These are phyloP conservation scores for Capitulum mitella DNA, from an alignment of 2,888 invertebrate species.

Conservation along the genomic window DNA sequence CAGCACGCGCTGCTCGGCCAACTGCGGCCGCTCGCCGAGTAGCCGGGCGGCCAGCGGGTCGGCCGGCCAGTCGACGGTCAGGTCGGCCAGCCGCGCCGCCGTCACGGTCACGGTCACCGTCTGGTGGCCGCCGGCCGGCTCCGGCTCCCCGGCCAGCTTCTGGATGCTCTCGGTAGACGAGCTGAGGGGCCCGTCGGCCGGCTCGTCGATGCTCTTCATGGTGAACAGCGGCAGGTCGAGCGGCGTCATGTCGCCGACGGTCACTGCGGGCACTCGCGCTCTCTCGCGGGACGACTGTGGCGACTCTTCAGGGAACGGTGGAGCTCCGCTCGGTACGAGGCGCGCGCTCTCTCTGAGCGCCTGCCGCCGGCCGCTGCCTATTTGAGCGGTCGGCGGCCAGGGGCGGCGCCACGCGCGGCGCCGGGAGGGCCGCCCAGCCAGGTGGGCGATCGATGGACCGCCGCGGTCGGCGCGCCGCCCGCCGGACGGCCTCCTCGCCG, in stretches of 20 bases:
- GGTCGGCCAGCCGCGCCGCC: not conserved
- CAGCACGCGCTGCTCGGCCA: constrained; percentile 28
- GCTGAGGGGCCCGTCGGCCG: constrained; percentile 80
- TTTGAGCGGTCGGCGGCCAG: constrained; percentile 59
- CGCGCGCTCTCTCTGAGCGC: constrained; percentile 89
- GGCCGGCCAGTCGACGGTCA: not conserved
- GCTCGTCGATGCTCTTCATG: constrained; percentile 82
- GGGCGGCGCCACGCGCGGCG: not conserved
- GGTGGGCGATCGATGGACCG: not conserved
- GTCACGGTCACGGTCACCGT: not conserved
- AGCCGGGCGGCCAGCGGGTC: not conserved
- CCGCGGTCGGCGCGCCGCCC: not conserved
- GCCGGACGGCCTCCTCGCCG: too few species aligned
- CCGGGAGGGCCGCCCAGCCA: not conserved
- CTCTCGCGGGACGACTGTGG: not conserved
- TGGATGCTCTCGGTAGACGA: constrained; percentile 45
- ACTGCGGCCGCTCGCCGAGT: constrained; percentile 40
- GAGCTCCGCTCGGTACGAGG: constrained; percentile 81
- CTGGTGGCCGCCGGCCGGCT: not conserved
- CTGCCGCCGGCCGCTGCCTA: constrained; percentile 73
- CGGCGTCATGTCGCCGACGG: constrained; percentile 80
- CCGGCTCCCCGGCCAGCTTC: not conserved
- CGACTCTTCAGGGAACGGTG: not conserved
- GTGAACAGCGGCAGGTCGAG: constrained; percentile 80
- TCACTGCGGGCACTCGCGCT: constrained; percentile 41